A percentile compares a stretch with the other conserved stretches of the same genome.
Evolutionary conservation across 2,888 invertebrate species (phyloP).

Genomic region (Scaptomyza caliginosa): DNA sequence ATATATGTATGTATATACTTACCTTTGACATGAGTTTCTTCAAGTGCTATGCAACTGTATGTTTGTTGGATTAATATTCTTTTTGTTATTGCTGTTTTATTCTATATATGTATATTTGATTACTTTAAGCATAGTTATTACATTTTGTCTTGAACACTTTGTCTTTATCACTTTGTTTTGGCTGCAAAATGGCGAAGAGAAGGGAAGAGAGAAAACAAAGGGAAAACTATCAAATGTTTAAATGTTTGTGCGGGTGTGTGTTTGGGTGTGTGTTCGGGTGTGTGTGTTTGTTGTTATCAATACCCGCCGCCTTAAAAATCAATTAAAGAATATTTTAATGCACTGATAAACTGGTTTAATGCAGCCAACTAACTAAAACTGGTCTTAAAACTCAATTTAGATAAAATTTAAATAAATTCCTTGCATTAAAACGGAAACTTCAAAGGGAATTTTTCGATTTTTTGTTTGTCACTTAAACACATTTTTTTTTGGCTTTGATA

Average conservation of each 20-base stretch:
- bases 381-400: conserved; percentile 38
- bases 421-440: too few relatives aligned
- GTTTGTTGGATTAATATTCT: conserved; percentile 6
- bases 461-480: too few relatives aligned
- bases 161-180: conserved; percentile 75
- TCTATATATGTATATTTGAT: not conserved
- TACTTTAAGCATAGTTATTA: conserved; percentile 57
- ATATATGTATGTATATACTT: conserved; percentile 40
- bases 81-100: conserved; percentile 35
- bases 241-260: not conserved
- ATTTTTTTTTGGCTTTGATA: not conserved
- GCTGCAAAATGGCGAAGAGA: conserved; percentile 64
- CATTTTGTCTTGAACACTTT: conserved; percentile 76
- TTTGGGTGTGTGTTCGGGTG: not conserved
- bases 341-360: conserved; percentile 19
- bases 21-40: conserved; percentile 66
- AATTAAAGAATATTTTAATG: conserved; percentile 64
- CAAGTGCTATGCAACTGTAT: conserved; percentile 29
- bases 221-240: conserved; percentile 61
- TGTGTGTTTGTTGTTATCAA: not conserved
- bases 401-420: conserved; percentile 25
- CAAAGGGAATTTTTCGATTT: too few relatives aligned
- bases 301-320: conserved; percentile 40
- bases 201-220: not conserved
- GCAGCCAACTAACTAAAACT: not conserved